Base-by-base conservation (phyloP, 2,113 vertebrate genomes). In the Oophaga pumilio region DNA sequence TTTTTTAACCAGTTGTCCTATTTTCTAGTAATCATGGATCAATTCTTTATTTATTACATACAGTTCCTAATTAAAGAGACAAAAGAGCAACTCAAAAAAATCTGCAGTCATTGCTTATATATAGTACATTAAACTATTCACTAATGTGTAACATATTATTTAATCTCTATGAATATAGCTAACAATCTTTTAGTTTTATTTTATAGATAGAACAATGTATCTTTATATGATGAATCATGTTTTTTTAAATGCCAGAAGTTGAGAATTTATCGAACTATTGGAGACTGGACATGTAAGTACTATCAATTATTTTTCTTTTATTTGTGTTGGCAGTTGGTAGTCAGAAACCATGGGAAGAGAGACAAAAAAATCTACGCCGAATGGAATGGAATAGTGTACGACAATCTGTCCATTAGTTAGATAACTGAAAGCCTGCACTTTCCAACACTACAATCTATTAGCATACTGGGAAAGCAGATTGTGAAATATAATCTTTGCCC, bases 281-380 rank as follows among this genome's bases (percentile, higher is more conserved):
- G 71, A 89, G 89, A 60, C 8, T 78, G 24, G 87, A 26, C 88
- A 71, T 89, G 87, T 89, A 69, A 50, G 28, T 60, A 89, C 85
- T 69, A 90, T 26, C 89, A 88, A 89, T 86, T 89, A 89, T 88
- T 89, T 90, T 86, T 88, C 12, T 62, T 78, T 91, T 90, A 92
- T 91, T 93, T 90, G 91, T 91, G 91, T 88, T 91, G 91, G 92
- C 89, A 94, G 88, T 89, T 26, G 84, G 76, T 88, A 94, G 89
- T 88, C 52, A 87, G 78, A 71, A 43, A 83, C 64, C 49, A 59
- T 43, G 86, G 53, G 52, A 89, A 89, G 60, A 76, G 68, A 89
- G 53, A 91, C 49, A 69, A 28, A 89, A 33, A 89, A 57, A 68
- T 89, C 89, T 90, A 50, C 85, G 89, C 82, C 85, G 87, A 90